Percentiles rank a stretch among this genome's conserved stretches.
These are phyloP conservation scores for Cotesia typhae DNA, from an alignment of 1,140 invertebrate genomes.

Conservation along the genomic window DNA sequence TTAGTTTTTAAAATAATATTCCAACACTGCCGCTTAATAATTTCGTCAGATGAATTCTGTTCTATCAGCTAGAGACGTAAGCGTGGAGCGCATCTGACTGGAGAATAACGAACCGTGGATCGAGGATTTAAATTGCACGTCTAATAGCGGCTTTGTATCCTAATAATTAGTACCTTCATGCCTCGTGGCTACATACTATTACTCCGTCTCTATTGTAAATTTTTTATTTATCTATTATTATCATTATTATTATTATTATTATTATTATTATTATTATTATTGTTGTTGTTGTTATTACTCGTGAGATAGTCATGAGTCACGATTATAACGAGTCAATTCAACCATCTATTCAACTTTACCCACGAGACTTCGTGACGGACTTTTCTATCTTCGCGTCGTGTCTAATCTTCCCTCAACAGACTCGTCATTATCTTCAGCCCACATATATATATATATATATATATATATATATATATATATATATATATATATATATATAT, in stretches of 20 bases:
- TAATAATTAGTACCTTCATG: constrained; percentile 38
- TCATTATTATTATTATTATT: not conserved
- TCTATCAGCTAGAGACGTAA: too few species aligned
- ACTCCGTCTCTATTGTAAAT: not conserved
- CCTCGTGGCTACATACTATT: constrained; percentile 17
- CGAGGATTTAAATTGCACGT: constrained; percentile 36
- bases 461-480: constrained; percentile 25
- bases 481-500: constrained; percentile 22
- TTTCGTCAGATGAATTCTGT: too few species aligned
- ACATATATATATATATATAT: constrained; percentile 24
- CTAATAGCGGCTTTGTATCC: constrained; percentile 38
- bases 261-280: not conserved
- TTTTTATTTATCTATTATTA: constrained; percentile 1
- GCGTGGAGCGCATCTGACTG: too few species aligned
- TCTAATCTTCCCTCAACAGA: constrained; percentile 27
- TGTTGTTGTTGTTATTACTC: not conserved
- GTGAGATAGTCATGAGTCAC: constrained; percentile 38
- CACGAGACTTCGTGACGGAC: constrained; percentile 26
- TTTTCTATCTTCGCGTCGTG: constrained; percentile 26
- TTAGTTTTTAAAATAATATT: too few species aligned
- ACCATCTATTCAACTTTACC: constrained; percentile 18
- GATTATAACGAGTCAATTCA: constrained; percentile 39
- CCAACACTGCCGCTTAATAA: too few species aligned
- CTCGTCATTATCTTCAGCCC: constrained; percentile 25
- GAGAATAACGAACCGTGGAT: not conserved